Evolutionary conservation across 2,797 vertebrate species (phyloP), one percentile per base, ranked within the genome.

Genomic region (Pelobates cultripes): DNA sequence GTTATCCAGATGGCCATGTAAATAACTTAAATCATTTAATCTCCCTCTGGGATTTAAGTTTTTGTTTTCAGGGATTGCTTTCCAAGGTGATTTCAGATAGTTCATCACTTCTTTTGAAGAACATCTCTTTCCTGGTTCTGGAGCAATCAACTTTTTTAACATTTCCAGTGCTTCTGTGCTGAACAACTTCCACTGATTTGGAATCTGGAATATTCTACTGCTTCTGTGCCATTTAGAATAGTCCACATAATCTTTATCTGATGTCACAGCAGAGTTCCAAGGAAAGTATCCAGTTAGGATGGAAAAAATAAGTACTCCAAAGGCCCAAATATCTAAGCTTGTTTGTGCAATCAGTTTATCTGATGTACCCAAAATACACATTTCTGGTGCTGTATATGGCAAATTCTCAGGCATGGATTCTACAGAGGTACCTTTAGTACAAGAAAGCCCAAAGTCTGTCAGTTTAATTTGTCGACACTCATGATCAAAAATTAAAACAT

Each of bases 381-480:
- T 91, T 85, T 96, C 95, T 0, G 94, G 95, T 13, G 93, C 86
- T 91, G 94, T 95, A 85, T 95, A 96, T 15, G 94, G 94, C 74
- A 95, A 84, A 3, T 93, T 94, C 47, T 93, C 94, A 4, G 92
- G 91, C 86, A 95, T 93, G 82, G 88, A 93, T 55, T 87, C 88
- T 61, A 96, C 93, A 60, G 92, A 14, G 8, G 93, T 92, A 66
- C 95, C 95, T 43, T 86, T 86, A 68, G 91, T 93, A 87, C 95
- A 94, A n/a, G 94, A 93, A n/a, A 95, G 90, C 14, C 95, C 95
- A 41, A 96, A 96, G 87, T 96, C 95, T 0, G 94, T 93, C 79
- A 96, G 91, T 80, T 96, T 96, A 61, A 96, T 92, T 9, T 89
- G 89, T 41, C 86, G 80, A 86, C 95, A 96, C 68, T 90, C 91